Conservation (phyloP, 35 echinoderm and acorn worm genomes). For the Strongylocentrotus purpuratus region DNA sequence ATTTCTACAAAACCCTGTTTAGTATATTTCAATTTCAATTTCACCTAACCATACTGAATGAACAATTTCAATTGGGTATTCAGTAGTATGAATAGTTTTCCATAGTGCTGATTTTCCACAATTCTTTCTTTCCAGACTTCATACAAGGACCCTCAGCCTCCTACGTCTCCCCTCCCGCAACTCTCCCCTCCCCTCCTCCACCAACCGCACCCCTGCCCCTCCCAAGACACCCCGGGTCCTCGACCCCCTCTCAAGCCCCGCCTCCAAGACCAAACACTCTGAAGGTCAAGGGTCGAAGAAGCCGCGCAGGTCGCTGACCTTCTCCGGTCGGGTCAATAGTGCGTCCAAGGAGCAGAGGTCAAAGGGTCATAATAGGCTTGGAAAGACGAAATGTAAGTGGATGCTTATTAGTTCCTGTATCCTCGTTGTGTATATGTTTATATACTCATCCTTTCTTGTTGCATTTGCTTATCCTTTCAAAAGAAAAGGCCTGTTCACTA, state of each 20-base stretch:
- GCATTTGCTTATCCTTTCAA: too few species aligned
- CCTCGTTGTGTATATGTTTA: too few species aligned
- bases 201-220: constrained; percentile 55
- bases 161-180: constrained; percentile 40
- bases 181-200: constrained; percentile 6
- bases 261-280: neutral
- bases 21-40: too few species aligned
- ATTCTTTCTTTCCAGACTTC: constrained; percentile 14
- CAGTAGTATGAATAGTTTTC: too few species aligned
- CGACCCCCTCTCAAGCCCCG: constrained; percentile 15
- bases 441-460: too few species aligned
- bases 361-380: constrained; percentile 75
- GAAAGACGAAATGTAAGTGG: constrained; percentile 79
- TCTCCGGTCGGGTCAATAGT: constrained; percentile 11
- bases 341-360: constrained; percentile 44
- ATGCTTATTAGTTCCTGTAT: neutral
- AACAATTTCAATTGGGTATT: too few species aligned
- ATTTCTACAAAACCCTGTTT: too few species aligned
- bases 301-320: constrained; percentile 28
- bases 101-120: too few species aligned
- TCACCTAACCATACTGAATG: too few species aligned
- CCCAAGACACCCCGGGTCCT: constrained; percentile 65
- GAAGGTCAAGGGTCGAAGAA: neutral
- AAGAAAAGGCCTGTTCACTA: too few species aligned
- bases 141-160: constrained; percentile 45